Base-by-base conservation (phyloP, 2,797 vertebrate genomes). In the Arctocebus calabarensis region DNA sequence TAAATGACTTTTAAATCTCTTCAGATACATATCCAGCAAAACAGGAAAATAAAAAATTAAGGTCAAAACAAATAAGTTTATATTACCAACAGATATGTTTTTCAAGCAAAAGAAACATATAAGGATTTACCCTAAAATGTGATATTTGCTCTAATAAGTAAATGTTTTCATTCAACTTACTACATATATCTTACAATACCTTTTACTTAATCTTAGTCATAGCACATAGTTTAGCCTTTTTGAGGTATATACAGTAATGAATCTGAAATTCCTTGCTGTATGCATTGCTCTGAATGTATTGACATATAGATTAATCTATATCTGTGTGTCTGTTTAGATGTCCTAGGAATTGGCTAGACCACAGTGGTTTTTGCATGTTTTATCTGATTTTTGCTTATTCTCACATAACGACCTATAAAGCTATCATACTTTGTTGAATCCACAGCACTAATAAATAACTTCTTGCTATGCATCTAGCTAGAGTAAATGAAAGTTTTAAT, bases 1-100 rank as follows among this genome's bases (percentile, higher is more conserved):
- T 43, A 32, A 40, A 92, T 93, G 25, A 57, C 37, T 96, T 86
- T 52, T 16, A 90, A 95, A 92, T 85, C 17, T 11, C 34, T 70
- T 92, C 62, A 68, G 34, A 84, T 61, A 83, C 3, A 59, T 43
- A 90, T 23, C 13, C 11, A 82, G 19, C 10, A 87, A 83, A 91
- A 37, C 16, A 92, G 34, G 48, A 90, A 74, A 94, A 86, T 91
- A 3, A 66, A 3, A 6, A 40, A 20, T n/a, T 77, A 94, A 84
- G 85, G 29, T 89, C 71, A 93, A 89, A 84, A 34, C 29, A 55
- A 71, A 9, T 71, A 40, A 84, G 48, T 66, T 52, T 82, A 29
- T 75, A 70, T 23, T 88, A 22, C 9, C 43, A 75, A 57, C n/a
- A 77, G 61, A 40, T 52, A 88, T 62, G 5, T 52, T 96, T 91